Conservation (phyloP, 2,888 invertebrate species). For the Agrotis puta region DNA sequence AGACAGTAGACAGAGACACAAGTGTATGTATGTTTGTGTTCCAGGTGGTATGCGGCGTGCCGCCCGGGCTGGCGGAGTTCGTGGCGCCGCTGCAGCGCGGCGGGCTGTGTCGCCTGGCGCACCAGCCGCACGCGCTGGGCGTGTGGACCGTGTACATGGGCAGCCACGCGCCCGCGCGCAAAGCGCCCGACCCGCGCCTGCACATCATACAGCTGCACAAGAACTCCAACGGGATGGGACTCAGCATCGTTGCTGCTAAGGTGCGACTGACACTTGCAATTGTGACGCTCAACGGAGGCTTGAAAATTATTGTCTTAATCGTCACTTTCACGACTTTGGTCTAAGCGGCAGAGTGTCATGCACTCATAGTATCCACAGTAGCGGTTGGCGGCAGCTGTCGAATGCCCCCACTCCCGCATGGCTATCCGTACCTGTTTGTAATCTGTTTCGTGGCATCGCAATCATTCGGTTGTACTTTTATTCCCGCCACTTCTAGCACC, state of each 20-base stretch:
- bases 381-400: no score
- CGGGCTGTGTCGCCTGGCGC: conserved; percentile 97
- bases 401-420: no score
- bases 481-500: no score
- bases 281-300: no score
- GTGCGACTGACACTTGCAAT: conserved; percentile 79
- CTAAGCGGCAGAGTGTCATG: background rate
- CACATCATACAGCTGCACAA: conserved; percentile 97
- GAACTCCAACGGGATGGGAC: conserved; percentile 98
- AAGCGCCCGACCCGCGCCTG: conserved; percentile 84
- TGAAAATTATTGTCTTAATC: no score
- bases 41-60: conserved; percentile 96
- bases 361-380: no score
- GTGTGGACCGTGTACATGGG: conserved; percentile 98
- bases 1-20: no score
- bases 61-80: conserved; percentile 97
- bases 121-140: conserved; percentile 97
- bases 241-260: conserved; percentile 99
- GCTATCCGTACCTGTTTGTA: no score
- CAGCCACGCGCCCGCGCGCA: conserved; percentile 66
- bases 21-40: background rate
- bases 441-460: no score
- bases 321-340: background rate
- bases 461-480: no score
- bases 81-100: conserved; percentile 95